A percentile compares a stretch with the other conserved stretches of the same genome.
phyloP scores from a whole-genome alignment of 2,888 invertebrate genomes.

The Euplexia lucipara region DNA sequence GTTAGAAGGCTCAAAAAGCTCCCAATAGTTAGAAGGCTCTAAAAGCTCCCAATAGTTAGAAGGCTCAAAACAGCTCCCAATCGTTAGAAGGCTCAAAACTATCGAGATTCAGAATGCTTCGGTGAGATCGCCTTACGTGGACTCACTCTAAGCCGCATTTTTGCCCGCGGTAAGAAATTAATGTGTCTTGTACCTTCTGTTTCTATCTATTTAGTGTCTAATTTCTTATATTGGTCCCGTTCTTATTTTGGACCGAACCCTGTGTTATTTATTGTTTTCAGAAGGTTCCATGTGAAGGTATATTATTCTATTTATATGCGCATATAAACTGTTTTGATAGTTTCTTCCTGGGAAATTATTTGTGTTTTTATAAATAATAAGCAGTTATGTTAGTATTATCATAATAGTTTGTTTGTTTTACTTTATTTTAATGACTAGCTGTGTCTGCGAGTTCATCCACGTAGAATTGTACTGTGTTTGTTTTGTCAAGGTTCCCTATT shows the following conservation, averaged over 20 bases:
- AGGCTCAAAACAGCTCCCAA: too few species aligned
- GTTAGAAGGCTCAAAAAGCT: too few species aligned
- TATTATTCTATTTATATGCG: constrained; percentile 37
- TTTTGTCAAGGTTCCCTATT: too few species aligned
- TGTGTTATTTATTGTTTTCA: constrained; percentile 37
- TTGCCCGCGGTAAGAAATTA: neutral
- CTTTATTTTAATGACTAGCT: neutral
- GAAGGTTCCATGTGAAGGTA: constrained; percentile 10
- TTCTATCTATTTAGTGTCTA: neutral
- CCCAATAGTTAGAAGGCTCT: too few species aligned
- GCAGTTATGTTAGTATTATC: too few species aligned
- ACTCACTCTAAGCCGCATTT: too few species aligned
- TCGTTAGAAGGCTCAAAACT: too few species aligned
- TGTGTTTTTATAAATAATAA: constrained; percentile 3
- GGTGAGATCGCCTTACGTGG: too few species aligned
- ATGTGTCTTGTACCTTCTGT: neutral
- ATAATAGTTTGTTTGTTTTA: neutral
- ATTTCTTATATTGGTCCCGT: constrained; percentile 10
- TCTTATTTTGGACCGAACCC: constrained; percentile 38
- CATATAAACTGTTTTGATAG: constrained; percentile 27
- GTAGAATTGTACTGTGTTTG: too few species aligned
- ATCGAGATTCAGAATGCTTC: too few species aligned
- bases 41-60: too few species aligned
- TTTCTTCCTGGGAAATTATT: neutral
- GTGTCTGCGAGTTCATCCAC: too few species aligned